These are phyloP conservation scores for Spisula solida DNA, from an alignment of 2,888 invertebrate species.

Conservation along the genomic window DNA sequence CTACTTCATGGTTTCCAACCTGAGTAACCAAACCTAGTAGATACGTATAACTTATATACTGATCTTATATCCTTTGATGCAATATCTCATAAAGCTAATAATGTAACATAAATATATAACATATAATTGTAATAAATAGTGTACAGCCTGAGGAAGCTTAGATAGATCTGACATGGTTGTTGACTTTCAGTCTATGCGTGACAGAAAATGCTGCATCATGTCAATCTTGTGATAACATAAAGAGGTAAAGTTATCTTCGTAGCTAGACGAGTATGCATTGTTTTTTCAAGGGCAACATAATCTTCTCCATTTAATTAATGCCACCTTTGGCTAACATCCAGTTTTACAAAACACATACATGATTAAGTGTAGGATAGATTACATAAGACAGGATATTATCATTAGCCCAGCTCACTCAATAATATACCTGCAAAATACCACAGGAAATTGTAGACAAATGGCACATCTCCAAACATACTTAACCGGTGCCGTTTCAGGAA, in stretches of 20 bases:
- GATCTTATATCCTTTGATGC: too few species aligned
- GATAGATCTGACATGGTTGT: too few species aligned
- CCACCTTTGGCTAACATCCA: background rate
- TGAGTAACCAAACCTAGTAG: too few species aligned
- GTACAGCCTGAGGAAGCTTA: too few species aligned
- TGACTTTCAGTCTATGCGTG: too few species aligned
- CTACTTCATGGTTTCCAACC: too few species aligned
- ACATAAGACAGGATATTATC: slow-evolving; percentile 15
- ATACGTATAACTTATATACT: too few species aligned
- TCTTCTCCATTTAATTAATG: background rate
- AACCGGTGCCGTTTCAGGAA: background rate
- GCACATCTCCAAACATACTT: background rate
- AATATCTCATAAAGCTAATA: too few species aligned
- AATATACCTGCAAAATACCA: slow-evolving; percentile 6
- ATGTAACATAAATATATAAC: too few species aligned
- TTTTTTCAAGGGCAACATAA: slow-evolving; percentile 1
- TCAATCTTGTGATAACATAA: background rate
- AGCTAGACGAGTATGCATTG: background rate
- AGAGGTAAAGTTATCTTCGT: background rate
- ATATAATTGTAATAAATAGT: too few species aligned
- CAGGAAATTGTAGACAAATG: background rate
- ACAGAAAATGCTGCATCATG: background rate
- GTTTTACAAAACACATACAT: slow-evolving; percentile 8
- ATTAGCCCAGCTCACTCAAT: background rate
- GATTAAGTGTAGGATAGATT: slow-evolving; percentile 8